These are phyloP conservation scores for Penelope pileata DNA, from an alignment of 2,113 vertebrate species.

Conservation along the genomic window DNA sequence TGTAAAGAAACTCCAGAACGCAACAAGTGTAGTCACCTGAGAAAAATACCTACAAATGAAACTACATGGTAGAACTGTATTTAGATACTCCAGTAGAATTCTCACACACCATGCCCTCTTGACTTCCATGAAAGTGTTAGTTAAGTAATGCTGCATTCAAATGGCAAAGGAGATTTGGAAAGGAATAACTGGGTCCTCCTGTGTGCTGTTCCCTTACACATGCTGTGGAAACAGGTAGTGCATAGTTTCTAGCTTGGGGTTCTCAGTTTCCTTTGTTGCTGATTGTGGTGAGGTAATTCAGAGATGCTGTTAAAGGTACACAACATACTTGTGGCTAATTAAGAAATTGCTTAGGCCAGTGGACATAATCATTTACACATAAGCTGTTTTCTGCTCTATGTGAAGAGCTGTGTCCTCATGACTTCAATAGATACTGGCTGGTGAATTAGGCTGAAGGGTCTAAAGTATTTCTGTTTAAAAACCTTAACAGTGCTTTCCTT, in stretches of 20 bases:
- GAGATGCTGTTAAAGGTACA: neutral
- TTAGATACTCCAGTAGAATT: neutral
- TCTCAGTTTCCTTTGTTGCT: neutral
- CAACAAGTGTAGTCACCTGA: neutral
- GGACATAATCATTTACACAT: neutral
- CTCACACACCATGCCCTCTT: rapidly evolving
- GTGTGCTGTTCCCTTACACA: neutral
- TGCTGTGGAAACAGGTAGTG: neutral
- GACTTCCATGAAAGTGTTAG: neutral
- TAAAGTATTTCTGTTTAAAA: neutral
- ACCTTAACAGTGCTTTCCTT: rapidly evolving
- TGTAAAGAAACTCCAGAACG: neutral
- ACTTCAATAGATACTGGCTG: neutral
- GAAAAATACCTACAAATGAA: neutral
- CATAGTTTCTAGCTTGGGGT: neutral
- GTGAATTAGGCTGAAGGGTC: neutral
- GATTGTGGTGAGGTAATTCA: neutral
- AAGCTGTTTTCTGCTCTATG: neutral
- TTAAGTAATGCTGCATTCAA: neutral
- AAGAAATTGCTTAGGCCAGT: neutral
- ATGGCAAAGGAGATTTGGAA: neutral
- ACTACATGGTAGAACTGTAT: neutral
- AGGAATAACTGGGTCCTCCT: neutral
- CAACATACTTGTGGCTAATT: neutral
- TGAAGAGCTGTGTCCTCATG: neutral